Evolutionary conservation across 2,888 invertebrate genomes (phyloP).

Genomic region (Spodoptera picta): DNA sequence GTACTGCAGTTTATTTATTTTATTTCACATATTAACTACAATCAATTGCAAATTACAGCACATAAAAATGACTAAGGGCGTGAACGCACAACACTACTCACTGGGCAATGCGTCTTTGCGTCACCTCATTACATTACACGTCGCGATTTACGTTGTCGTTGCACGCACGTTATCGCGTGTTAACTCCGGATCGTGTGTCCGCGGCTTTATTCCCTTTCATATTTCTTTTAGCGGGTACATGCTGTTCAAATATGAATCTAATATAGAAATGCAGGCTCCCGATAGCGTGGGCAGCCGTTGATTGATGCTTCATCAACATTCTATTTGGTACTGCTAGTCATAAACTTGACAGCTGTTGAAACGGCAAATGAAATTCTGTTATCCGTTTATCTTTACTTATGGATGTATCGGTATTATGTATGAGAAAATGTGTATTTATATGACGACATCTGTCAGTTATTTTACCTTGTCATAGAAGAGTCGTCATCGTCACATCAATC

Average conservation of each 20-base stretch:
- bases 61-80: constrained; percentile 63
- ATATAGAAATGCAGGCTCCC: constrained; percentile 54
- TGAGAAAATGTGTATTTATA: constrained; percentile 26
- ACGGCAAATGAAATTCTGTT: constrained; percentile 34
- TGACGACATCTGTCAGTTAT: constrained; percentile 2
- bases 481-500: not conserved
- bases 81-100: constrained; percentile 62
- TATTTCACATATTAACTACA: constrained; percentile 11
- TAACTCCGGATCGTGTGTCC: constrained; percentile 42
- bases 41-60: constrained; percentile 50
- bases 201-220: constrained; percentile 44
- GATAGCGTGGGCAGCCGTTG: constrained; percentile 46
- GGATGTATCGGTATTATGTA: constrained; percentile 2
- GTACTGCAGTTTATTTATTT: not conserved
- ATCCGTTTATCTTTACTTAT: constrained; percentile 29
- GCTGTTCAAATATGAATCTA: constrained; percentile 48
- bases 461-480: not conserved
- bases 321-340: constrained; percentile 32
- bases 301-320: constrained; percentile 55
- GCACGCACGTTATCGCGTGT: constrained; percentile 69
- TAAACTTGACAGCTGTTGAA: constrained; percentile 36
- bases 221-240: constrained; percentile 52
- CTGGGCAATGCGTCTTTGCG: constrained; percentile 60
- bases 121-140: constrained; percentile 77
- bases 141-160: constrained; percentile 70